A percentile compares a stretch with the other conserved stretches of the same genome.
Evolutionary conservation across 1,140 invertebrate genomes (phyloP).

Genomic region (Euborellia annulipes): DNA sequence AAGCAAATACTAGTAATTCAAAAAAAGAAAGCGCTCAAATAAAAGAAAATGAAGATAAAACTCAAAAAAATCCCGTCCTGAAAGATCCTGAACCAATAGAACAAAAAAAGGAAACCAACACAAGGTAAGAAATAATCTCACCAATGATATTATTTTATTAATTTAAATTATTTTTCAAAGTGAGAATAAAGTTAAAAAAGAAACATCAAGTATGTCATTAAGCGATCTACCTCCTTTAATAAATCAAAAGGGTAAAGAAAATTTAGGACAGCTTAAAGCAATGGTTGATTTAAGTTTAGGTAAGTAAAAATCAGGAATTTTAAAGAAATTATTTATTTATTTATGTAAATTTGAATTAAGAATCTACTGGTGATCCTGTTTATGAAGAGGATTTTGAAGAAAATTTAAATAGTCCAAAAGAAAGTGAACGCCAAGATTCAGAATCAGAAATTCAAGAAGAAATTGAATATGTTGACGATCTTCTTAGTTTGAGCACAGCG

Average conservation of each 20-base stretch:
- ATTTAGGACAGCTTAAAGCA: conserved; percentile 31
- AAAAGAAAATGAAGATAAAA: conserved; percentile 23
- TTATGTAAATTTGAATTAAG: conserved; percentile 3
- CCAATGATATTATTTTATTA: conserved; percentile 27
- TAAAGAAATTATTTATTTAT: too few species aligned
- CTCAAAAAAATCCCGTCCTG: conserved; percentile 19
- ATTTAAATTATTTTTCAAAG: conserved; percentile 29
- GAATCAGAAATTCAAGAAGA: too few species aligned
- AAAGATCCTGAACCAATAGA: conserved; percentile 21
- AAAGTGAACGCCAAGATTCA: too few species aligned
- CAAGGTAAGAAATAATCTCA: conserved; percentile 21
- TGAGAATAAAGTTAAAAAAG: conserved; percentile 26
- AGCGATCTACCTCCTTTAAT: conserved; percentile 25
- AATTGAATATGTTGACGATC: too few species aligned
- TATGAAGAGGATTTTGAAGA: conserved; percentile 29
- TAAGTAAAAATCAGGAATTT: too few species aligned
- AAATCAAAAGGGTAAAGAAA: conserved; percentile 26
- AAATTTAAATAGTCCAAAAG: conserved; percentile 20
- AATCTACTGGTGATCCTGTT: conserved; percentile 18
- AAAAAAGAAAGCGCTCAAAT: conserved; percentile 9
- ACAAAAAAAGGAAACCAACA: conserved; percentile 23
- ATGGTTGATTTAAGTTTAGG: conserved; percentile 28
- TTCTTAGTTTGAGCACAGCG: too few species aligned
- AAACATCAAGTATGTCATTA: conserved; percentile 23
- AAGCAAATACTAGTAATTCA: too few species aligned